A percentile compares a stretch with the other conserved stretches of the same genome.
These are phyloP conservation scores for Eumaeus atala DNA, from an alignment of 1,140 invertebrate species.

Conservation along the genomic window DNA sequence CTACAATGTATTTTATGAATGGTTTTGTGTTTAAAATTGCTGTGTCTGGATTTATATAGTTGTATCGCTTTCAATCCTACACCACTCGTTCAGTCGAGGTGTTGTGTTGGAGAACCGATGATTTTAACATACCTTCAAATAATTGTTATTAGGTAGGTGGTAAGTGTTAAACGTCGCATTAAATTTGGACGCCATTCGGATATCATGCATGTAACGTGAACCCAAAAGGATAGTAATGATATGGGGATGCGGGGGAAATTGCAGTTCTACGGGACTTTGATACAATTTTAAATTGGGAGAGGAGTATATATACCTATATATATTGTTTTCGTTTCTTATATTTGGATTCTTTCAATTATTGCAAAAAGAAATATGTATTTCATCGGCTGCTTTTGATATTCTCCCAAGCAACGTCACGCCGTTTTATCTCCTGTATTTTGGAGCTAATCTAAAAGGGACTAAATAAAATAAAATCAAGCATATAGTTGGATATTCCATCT, in stretches of 20 bases:
- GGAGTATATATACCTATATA: too few relatives aligned
- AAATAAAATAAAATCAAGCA: too few relatives aligned
- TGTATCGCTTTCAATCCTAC: background rate
- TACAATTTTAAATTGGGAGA: background rate
- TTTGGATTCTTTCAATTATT: too few relatives aligned
- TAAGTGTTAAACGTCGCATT: constrained; percentile 53
- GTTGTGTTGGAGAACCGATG: background rate
- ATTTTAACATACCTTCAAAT: constrained; percentile 25
- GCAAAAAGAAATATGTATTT: too few relatives aligned
- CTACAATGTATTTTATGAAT: background rate
- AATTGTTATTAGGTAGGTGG: constrained; percentile 40
- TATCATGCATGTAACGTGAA: background rate
- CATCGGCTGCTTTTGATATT: too few relatives aligned
- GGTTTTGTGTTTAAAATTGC: background rate
- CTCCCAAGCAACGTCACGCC: too few relatives aligned
- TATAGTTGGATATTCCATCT: too few relatives aligned
- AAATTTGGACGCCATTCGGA: constrained; percentile 26
- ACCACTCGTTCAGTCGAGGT: background rate
- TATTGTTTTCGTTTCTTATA: too few relatives aligned
- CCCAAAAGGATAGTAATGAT: background rate
- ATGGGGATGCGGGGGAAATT: background rate
- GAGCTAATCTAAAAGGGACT: too few relatives aligned
- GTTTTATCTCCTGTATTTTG: too few relatives aligned
- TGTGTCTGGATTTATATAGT: background rate
- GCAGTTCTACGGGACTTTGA: background rate